Percentiles rank a stretch among this genome's conserved stretches.
Conservation (phyloP, 2,113 vertebrate genomes). For the Triplophysa dalaica region DNA sequence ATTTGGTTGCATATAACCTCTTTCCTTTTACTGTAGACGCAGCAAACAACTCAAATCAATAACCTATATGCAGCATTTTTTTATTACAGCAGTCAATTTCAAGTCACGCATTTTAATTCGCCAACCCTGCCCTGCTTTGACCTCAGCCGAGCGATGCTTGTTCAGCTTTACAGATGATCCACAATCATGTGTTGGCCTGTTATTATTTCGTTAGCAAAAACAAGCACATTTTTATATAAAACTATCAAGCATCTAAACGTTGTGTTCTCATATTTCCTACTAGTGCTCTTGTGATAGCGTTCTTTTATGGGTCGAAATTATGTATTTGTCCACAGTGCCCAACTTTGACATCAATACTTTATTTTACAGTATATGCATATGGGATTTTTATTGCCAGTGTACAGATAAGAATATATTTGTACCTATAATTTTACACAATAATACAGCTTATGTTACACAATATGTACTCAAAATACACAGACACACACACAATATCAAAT, state of each 20-base stretch:
- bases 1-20: not conserved
- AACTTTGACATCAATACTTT: too few relatives aligned
- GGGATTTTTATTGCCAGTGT: too few relatives aligned
- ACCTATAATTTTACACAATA: too few relatives aligned
- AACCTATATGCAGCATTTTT: not conserved
- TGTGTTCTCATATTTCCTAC: conserved; percentile 39
- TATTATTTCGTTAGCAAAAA: conserved; percentile 58
- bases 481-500: too few relatives aligned
- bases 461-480: too few relatives aligned
- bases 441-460: too few relatives aligned
- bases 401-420: too few relatives aligned
- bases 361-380: too few relatives aligned
- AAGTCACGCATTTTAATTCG: conserved; percentile 6
- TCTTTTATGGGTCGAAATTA: not conserved
- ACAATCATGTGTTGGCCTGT: conserved; percentile 45
- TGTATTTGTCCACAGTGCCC: too few relatives aligned
- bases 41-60: not conserved
- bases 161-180: conserved; percentile 27
- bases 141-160: not conserved
- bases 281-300: not conserved
- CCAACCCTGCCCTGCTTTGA: not conserved
- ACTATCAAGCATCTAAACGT: conserved; percentile 61
- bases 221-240: conserved; percentile 57
- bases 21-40: not conserved
- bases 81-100: not conserved